Base-by-base conservation (phyloP, 2,113 vertebrate species). In the Pterophyllum scalare region DNA sequence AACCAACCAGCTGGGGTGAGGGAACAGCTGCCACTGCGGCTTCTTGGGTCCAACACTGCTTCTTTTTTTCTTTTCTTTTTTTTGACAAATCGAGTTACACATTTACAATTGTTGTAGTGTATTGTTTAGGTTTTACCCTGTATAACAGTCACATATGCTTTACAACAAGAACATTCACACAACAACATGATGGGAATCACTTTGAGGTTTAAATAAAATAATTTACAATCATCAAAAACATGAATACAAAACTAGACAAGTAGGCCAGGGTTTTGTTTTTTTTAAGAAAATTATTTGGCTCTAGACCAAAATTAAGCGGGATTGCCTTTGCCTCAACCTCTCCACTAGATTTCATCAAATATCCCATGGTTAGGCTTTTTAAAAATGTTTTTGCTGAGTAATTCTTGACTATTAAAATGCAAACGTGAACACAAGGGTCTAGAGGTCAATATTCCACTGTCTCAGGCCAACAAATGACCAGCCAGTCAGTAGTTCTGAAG, bases 1-100 rank as follows among this genome's bases (percentile, higher is more conserved):
- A 79, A 90, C 4, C 97, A 98, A 58, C 96, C 96, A 17, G 93
- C 97, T 0, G 97, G 97, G 96, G 98, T 99, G 90, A 97, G 96
- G 10, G 17, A 38, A n/a, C 12, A 3, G n/a, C 13, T 19, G 11
- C 20, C 15, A 19, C 56, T 24, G 33, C 0, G 5, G 22, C 40
- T 70, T 49, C 64, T 15, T 67, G 24, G 38, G 10, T 46, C 43
- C 38, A 19, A 26, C 14, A 26, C 62, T 65, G 62, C 38, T 65
- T 15, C 17, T 38, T 43, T 65, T 43, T 31, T 3, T 31, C 3
- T 43, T 65, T 67, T 24, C 7, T 67, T 67, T 67, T 46, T 20
- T 38, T 67, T 35, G 17, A 46, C 43, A 46, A 46, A 0, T 24
- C 14, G 4, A 67, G 62, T 24, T 38, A 46, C 62, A 19, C 7